These are phyloP conservation scores for Parochlus steinenii DNA, from an alignment of 2,888 invertebrate species.

Conservation along the genomic window DNA sequence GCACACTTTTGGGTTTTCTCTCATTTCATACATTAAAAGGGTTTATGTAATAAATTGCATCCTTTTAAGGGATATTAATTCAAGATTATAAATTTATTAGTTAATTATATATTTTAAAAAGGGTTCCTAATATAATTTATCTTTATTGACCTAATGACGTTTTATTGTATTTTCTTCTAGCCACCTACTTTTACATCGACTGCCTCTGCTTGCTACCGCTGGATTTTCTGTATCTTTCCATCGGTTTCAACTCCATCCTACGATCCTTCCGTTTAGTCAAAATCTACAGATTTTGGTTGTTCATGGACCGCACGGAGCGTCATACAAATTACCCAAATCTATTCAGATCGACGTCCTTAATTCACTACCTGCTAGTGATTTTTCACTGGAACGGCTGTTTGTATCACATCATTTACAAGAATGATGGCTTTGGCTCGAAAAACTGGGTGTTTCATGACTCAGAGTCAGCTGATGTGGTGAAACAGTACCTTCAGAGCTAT, in stretches of 20 bases:
- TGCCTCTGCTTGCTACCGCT: conserved; percentile 93
- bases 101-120: too few relatives aligned
- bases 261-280: conserved; percentile 92
- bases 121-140: too few relatives aligned
- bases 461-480: conserved; percentile 74
- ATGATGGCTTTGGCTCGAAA: conserved; percentile 85
- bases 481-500: conserved; percentile 93
- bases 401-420: conserved; percentile 92
- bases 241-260: conserved; percentile 91
- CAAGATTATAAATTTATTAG: too few relatives aligned
- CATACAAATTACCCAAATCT: conserved; percentile 98
- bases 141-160: too few relatives aligned
- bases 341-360: conserved; percentile 78
- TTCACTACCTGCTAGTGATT: conserved; percentile 92
- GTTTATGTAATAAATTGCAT: too few relatives aligned
- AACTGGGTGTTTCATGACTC: conserved; percentile 83
- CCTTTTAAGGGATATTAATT: too few relatives aligned
- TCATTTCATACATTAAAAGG: too few relatives aligned
- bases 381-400: conserved; percentile 99
- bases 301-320: conserved; percentile 94
- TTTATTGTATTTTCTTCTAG: too few relatives aligned
- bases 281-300: conserved; percentile 96
- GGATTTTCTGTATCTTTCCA: conserved; percentile 94
- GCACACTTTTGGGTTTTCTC: too few relatives aligned
- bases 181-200: conserved; percentile 93